Evolutionary conservation across 2,113 vertebrate species (phyloP), one percentile per base, ranked within the genome.

Genomic region (Hepsetus odoe): DNA sequence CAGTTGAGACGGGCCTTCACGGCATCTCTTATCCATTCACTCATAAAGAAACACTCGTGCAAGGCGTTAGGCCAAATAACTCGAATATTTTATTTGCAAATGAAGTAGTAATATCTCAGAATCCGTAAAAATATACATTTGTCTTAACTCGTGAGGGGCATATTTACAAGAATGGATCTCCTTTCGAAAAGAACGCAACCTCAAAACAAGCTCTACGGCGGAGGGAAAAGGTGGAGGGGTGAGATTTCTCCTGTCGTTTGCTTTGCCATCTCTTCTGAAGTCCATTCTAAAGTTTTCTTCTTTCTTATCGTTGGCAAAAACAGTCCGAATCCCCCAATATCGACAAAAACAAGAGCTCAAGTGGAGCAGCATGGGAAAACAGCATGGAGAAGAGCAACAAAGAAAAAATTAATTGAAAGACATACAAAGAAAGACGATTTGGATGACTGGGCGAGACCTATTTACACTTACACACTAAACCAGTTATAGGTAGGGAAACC

Each of bases 121-220:
- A 89, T 89, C 92, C 90, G 91, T 93, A 94, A 94, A 94, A 93
- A 94, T 93, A 93, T 93, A 94, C 92, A 93, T 88, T 93, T 92
- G 82, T 92, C 91, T 83, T 74, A 83, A 91, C 89, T 91, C 84
- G 91, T 92, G 90, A 92, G 64, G 79, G 84, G 68, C 79, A 73
- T 93, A 93, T 93, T 93, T 94, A 92, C 92, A 94, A 86, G 88
- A 88, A 89, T 90, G 72, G 49, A 78, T 89, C 81, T 90, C 90
- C 88, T 90, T 74, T 87, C 64, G 13, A 91, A 90, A 77, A 22
- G n/a, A 90, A 90, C 24, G 77, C 80, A 87, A 55, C 55, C 59
- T 61, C 18, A 64, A 65, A 70, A 46, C 26, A 4, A 51, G 42
- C 9, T 22, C 44, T 49, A 49, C 46, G 12, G 72, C 74, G 40